Evolutionary conservation across 2,797 vertebrate species (phyloP).

Genomic region (Danionella dracula): DNA sequence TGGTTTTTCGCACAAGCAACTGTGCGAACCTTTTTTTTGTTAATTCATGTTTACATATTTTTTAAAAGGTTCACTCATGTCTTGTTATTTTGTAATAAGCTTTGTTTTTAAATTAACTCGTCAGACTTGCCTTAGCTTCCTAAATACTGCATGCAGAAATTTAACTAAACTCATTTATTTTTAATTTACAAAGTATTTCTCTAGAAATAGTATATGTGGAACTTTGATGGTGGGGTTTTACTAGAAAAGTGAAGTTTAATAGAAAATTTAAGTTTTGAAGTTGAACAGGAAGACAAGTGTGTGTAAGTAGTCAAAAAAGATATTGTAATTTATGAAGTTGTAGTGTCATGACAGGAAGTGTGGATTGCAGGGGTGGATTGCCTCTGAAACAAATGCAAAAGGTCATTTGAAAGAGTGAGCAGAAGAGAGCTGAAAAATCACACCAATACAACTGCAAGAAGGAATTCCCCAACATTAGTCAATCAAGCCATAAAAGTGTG

Average conservation of each 20-base stretch:
- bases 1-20: slow-evolving; percentile 30
- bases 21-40: slow-evolving; percentile 8
- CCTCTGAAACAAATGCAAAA: slow-evolving; percentile 65
- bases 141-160: not conserved
- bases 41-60: slow-evolving; percentile 2
- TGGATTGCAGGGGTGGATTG: slow-evolving; percentile 67
- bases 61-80: not conserved
- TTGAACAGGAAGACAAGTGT: not conserved
- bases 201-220: not conserved
- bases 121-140: not conserved
- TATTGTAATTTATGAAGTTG: slow-evolving; percentile 12
- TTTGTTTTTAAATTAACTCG: too few species aligned
- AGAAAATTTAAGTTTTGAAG: too few species aligned
- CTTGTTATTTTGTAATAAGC: slow-evolving; percentile 4
- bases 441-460: slow-evolving; percentile 63
- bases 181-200: not conserved
- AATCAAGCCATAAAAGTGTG: slow-evolving; percentile 37
- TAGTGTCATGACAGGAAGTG: slow-evolving; percentile 63
- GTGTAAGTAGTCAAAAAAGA: slow-evolving; percentile 32
- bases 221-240: too few species aligned
- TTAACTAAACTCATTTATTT: not conserved
- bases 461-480: slow-evolving; percentile 77
- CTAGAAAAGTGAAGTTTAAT: too few species aligned
- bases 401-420: slow-evolving; percentile 40
- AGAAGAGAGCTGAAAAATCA: slow-evolving; percentile 51